Conservation (phyloP, 2,888 invertebrate species). For the Philereme transversata region DNA sequence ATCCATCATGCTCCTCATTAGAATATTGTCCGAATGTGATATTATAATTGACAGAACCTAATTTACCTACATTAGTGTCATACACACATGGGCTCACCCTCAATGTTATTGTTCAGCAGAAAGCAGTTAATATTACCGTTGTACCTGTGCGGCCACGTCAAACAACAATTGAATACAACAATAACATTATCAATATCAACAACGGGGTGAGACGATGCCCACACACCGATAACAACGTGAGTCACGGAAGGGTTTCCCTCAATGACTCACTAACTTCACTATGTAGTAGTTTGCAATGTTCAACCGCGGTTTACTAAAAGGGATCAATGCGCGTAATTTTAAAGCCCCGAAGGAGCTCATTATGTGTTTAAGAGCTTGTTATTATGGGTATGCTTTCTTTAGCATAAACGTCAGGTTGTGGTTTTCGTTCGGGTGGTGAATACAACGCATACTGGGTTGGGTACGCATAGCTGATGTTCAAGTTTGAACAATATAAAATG, state of each 20-base stretch:
- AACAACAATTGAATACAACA: slow-evolving; percentile 45
- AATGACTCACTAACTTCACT: slow-evolving; percentile 71
- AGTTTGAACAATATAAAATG: no score
- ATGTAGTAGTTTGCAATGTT: slow-evolving; percentile 40
- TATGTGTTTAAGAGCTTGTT: slow-evolving; percentile 27
- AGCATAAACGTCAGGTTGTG: slow-evolving; percentile 19
- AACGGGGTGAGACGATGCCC: slow-evolving; percentile 62
- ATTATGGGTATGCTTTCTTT: slow-evolving; percentile 25
- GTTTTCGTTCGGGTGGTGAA: slow-evolving; percentile 13
- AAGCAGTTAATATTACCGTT: neutral
- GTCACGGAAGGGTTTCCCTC: slow-evolving; percentile 82
- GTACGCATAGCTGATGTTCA: neutral
- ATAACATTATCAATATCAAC: slow-evolving; percentile 59
- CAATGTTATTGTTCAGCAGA: no score
- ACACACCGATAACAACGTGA: slow-evolving; percentile 70
- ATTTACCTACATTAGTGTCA: no score
- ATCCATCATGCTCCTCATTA: no score
- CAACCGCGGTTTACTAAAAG: slow-evolving; percentile 42
- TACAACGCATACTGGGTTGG: no score
- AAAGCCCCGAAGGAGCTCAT: slow-evolving; percentile 33
- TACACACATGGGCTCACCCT: no score
- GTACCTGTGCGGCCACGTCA: slow-evolving; percentile 25
- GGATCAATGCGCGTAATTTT: slow-evolving; percentile 35
- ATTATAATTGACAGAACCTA: no score
- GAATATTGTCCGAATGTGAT: no score